These are phyloP conservation scores for Dryobota labecula DNA, from an alignment of 2,888 invertebrate species.

Conservation along the genomic window DNA sequence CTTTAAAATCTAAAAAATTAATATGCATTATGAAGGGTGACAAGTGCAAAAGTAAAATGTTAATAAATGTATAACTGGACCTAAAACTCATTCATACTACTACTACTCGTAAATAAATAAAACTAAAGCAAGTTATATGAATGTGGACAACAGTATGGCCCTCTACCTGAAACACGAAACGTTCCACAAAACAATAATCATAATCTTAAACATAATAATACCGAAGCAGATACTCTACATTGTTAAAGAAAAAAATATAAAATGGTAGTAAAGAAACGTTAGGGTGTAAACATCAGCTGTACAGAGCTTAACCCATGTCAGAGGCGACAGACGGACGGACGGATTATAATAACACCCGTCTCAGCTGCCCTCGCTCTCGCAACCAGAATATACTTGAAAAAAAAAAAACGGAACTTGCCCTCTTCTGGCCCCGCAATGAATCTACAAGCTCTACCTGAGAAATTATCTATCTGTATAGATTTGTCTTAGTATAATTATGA, in stretches of 20 bases:
- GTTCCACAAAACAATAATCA: neutral
- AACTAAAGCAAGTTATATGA: no score
- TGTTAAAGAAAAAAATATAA: conserved; percentile 52
- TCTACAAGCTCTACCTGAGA: conserved; percentile 17
- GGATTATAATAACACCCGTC: conserved; percentile 75
- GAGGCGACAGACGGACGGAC: conserved; percentile 72
- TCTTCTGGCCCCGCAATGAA: conserved; percentile 3
- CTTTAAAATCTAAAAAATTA: neutral
- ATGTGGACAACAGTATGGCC: neutral
- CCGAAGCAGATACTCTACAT: conserved; percentile 23
- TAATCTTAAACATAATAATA: conserved; percentile 18
- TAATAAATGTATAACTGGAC: neutral
- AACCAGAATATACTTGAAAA: conserved; percentile 27
- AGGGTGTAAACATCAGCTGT: conserved; percentile 69
- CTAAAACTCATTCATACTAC: no score
- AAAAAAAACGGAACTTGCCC: conserved; percentile 28
- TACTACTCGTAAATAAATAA: neutral
- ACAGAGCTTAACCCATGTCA: conserved; percentile 76
- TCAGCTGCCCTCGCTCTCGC: conserved; percentile 62
- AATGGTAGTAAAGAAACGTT: conserved; percentile 57
- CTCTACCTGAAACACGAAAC: neutral
- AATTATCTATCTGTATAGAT: neutral
- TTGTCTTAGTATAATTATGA: neutral
- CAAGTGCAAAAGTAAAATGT: neutral
- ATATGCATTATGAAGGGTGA: neutral